phyloP scores from a whole-genome alignment of 2,888 invertebrate species.

The Drosophila paranaensis region DNA sequence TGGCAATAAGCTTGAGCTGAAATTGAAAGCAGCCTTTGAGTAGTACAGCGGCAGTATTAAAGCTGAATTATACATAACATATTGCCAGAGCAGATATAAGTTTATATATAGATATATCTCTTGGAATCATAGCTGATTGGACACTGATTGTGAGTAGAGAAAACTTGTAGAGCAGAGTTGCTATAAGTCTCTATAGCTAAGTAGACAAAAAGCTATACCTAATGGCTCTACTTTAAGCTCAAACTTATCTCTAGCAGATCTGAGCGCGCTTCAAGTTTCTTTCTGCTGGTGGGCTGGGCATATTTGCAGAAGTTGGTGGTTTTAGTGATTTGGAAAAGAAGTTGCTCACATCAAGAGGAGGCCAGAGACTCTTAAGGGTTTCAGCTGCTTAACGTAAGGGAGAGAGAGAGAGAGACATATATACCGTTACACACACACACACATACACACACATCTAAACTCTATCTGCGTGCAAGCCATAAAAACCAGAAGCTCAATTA shows the following conservation, averaged over 20 bases:
- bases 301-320: constrained; percentile 7
- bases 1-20: no score
- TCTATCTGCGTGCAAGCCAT: constrained; percentile 69
- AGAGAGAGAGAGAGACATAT: constrained; percentile 1
- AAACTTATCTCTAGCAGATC: neutral
- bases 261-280: neutral
- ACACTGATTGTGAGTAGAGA: no score
- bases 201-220: no score
- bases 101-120: no score
- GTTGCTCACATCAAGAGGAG: constrained; percentile 43
- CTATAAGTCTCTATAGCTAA: no score
- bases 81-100: no score
- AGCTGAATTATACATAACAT: no score
- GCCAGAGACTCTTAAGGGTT: constrained; percentile 29
- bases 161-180: no score
- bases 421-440: constrained; percentile 4
- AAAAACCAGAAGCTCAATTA: constrained; percentile 79
- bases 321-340: constrained; percentile 55
- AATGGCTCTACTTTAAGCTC: neutral
- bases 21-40: no score
- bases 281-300: neutral
- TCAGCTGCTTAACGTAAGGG: constrained; percentile 31
- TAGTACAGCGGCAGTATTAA: no score
- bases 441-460: constrained; percentile 29
- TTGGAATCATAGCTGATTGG: no score